A percentile compares a stretch with the other conserved stretches of the same genome.
phyloP scores from a whole-genome alignment of 1,140 invertebrate species.

The Episyrphus balteatus region DNA sequence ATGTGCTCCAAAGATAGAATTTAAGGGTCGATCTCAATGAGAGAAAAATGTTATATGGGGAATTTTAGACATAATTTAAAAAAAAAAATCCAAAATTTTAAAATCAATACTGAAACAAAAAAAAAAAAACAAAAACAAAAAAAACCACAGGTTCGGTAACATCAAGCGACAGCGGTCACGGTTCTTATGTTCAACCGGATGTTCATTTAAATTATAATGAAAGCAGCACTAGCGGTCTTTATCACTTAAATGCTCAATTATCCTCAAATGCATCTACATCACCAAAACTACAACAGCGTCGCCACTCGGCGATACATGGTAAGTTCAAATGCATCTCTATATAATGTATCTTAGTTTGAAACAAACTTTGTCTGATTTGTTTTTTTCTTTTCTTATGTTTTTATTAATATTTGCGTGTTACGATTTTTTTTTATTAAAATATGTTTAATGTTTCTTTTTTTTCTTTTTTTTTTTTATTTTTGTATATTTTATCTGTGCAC shows the following conservation, averaged over 20 bases:
- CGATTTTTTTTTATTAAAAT: background rate
- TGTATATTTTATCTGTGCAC: background rate
- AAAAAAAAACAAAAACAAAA: slow-evolving; percentile 9
- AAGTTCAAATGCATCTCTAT: background rate
- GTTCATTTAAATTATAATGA: slow-evolving; percentile 20
- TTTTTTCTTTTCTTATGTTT: background rate
- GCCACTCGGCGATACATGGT: slow-evolving; percentile 44
- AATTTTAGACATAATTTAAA: no score
- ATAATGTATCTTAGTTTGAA: background rate
- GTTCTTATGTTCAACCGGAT: slow-evolving; percentile 62
- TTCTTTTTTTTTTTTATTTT: background rate
- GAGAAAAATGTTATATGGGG: no score
- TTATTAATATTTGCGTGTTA: no score
- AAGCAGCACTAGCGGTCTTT: slow-evolving; percentile 1
- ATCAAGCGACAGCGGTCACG: slow-evolving; percentile 76
- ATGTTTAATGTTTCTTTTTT: background rate
- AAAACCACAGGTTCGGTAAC: slow-evolving; percentile 59
- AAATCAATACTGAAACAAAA: no score
- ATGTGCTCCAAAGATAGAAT: no score
- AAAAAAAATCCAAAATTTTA: no score
- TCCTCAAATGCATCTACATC: slow-evolving; percentile 6
- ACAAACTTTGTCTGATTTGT: background rate
- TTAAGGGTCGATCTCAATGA: no score
- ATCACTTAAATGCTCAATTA: slow-evolving; percentile 6
- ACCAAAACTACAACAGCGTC: slow-evolving; percentile 39